Conservation (phyloP, 2,888 invertebrate genomes). For the Cetonia aurata region DNA sequence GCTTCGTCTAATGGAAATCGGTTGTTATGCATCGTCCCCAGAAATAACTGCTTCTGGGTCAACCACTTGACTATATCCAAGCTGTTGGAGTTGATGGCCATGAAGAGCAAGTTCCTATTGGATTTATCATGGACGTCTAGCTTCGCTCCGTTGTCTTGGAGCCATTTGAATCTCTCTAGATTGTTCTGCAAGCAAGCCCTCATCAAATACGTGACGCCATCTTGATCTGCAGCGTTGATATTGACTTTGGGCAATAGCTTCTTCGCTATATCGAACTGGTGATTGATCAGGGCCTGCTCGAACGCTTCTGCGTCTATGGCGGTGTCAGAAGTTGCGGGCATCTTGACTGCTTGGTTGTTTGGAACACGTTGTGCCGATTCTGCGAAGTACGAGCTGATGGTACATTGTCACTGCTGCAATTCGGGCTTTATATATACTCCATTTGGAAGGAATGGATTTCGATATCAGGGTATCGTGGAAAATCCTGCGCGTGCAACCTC, state of each 20-base stretch:
- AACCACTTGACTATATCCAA: slow-evolving; percentile 18
- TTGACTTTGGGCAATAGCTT: slow-evolving; percentile 18
- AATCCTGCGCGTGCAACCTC: no score
- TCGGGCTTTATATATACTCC: no score
- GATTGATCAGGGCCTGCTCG: slow-evolving; percentile 17
- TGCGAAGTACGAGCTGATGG: no score
- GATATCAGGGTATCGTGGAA: no score
- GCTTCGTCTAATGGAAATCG: slow-evolving; percentile 23
- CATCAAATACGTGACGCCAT: slow-evolving; percentile 14
- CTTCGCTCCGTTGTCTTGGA: slow-evolving; percentile 11
- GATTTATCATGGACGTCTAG: slow-evolving; percentile 6
- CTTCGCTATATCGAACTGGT: slow-evolving; percentile 6
- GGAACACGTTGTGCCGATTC: no score
- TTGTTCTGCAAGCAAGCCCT: slow-evolving; percentile 11
- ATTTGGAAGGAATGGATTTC: no score
- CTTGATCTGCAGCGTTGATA: slow-evolving; percentile 1
- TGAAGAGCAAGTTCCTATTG: slow-evolving; percentile 17
- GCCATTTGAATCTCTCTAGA: slow-evolving; percentile 10
- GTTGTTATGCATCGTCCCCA: not conserved
- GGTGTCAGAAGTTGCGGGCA: not conserved
- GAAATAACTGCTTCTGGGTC: not conserved
- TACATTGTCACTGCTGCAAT: no score
- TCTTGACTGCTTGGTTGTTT: not conserved
- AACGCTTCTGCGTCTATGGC: slow-evolving; percentile 21
- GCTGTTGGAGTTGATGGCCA: not conserved